These are phyloP conservation scores for Entomyzon cyanotis DNA, from an alignment of 2,113 vertebrate species.

Conservation along the genomic window DNA sequence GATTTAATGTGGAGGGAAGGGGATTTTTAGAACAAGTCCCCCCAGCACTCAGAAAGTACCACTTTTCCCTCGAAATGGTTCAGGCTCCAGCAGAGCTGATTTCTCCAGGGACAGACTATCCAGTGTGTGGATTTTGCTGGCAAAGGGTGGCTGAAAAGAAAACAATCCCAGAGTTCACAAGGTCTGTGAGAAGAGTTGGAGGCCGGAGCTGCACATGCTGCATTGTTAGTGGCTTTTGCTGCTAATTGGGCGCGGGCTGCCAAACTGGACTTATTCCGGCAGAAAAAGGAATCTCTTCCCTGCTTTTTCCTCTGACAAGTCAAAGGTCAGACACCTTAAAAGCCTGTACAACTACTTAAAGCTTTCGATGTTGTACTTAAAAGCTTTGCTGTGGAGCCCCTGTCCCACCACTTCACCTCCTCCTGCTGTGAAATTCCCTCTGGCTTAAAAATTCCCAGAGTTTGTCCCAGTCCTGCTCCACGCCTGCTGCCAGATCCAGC, in stretches of 20 bases:
- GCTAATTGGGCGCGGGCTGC: constrained; percentile 1
- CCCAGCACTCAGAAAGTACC: background rate
- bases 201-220: constrained; percentile 14
- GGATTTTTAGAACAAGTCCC: background rate
- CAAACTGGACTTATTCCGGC: background rate
- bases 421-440: background rate
- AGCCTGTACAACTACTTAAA: background rate
- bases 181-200: constrained; percentile 19
- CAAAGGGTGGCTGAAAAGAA: background rate
- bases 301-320: background rate
- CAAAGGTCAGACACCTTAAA: constrained; percentile 33
- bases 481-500: background rate
- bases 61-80: background rate
- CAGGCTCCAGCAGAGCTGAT: background rate
- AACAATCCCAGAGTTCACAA: background rate
- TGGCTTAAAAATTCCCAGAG: background rate
- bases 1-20: background rate
- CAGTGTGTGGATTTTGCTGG: background rate
- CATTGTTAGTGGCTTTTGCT: background rate
- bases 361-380: background rate
- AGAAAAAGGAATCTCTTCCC: constrained; percentile 7
- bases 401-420: accelerated
- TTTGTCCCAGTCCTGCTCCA: background rate
- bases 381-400: background rate
- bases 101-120: background rate